A percentile compares a stretch with the other conserved stretches of the same genome.
phyloP scores from a whole-genome alignment of 2,113 vertebrate genomes.

The Hydrochoerus hydrochaeris region DNA sequence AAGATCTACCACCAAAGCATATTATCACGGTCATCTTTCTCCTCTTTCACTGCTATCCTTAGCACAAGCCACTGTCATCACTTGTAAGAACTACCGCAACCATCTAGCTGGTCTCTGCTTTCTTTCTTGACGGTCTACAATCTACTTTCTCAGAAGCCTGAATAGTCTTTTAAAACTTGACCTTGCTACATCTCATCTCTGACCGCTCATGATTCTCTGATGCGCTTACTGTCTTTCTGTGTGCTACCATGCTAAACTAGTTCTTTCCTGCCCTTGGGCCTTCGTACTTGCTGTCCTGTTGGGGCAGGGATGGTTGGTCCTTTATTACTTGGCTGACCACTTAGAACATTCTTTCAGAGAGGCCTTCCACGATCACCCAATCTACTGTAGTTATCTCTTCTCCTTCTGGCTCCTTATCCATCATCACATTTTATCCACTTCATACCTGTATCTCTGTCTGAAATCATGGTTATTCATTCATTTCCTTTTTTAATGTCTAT shows the following conservation, averaged over 20 bases:
- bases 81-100: not conserved
- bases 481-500: not conserved
- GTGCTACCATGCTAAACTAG: not conserved
- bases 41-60: not conserved
- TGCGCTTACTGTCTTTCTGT: not conserved
- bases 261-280: conserved; percentile 47
- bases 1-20: not conserved
- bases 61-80: not conserved
- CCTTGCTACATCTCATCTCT: not conserved
- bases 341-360: conserved; percentile 65
- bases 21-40: not conserved
- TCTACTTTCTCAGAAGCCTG: not conserved
- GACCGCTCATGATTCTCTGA: not conserved
- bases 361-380: not conserved
- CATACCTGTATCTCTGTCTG: not conserved
- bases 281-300: conserved; percentile 63
- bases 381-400: conserved; percentile 57
- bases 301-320: conserved; percentile 7
- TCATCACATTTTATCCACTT: conserved; percentile 7
- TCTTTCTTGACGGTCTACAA: not conserved
- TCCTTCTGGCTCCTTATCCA: conserved; percentile 23
- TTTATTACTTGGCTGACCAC: conserved; percentile 60
- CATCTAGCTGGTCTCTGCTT: not conserved
- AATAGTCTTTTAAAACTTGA: not conserved
- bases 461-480: not conserved